Conservation (phyloP, 2,113 vertebrate species). For the Sardina pilchardus region DNA sequence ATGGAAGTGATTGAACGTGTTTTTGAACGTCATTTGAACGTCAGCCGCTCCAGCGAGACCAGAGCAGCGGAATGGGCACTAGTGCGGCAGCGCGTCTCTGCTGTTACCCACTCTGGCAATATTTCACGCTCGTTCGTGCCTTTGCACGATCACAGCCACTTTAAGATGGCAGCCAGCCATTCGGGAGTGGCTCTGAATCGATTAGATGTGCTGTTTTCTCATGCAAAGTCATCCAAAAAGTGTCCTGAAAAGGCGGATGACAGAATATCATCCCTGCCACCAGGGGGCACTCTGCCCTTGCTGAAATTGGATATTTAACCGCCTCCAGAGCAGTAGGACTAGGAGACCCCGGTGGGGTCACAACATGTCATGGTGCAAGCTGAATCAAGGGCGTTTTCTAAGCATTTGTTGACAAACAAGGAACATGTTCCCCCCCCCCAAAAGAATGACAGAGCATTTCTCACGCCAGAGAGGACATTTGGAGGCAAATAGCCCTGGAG, state of each 20-base stretch:
- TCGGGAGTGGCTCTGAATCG: background rate
- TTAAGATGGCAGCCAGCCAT: background rate
- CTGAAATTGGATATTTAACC: background rate
- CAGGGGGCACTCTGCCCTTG: background rate
- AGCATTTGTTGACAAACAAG: background rate
- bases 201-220: background rate
- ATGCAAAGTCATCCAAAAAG: background rate
- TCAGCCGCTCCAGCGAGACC: background rate
- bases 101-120: background rate
- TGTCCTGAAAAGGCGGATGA: background rate
- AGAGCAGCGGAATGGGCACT: background rate
- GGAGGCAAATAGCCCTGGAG: background rate
- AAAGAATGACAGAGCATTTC: no score
- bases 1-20: background rate
- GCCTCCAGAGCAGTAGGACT: background rate
- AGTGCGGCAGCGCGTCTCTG: background rate
- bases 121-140: background rate
- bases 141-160: background rate
- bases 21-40: background rate
- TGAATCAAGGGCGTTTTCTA: background rate
- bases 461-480: background rate
- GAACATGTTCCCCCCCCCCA: no score
- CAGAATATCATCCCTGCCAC: background rate
- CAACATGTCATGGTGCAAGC: background rate
- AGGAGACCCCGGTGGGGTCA: background rate